Evolutionary conservation across 2,797 vertebrate genomes (phyloP).

Genomic region (Geotrypetes seraphini): DNA sequence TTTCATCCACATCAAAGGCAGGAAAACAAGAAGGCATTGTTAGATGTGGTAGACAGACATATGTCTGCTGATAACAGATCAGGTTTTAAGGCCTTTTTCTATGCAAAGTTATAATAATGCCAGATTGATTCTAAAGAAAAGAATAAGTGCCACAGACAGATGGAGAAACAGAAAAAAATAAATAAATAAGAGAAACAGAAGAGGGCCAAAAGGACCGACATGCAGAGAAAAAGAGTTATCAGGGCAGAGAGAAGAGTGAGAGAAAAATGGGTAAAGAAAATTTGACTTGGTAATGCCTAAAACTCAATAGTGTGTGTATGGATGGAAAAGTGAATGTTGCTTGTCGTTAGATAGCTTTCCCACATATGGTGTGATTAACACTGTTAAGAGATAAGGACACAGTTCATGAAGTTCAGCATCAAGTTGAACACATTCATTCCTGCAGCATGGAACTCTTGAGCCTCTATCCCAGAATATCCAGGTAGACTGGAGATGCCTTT

Average conservation of each 20-base stretch:
- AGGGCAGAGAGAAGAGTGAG: constrained; percentile 12
- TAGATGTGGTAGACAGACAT: constrained; percentile 60
- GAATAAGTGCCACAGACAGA: constrained; percentile 37
- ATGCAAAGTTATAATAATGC: constrained; percentile 72
- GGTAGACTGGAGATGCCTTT: constrained; percentile 94
- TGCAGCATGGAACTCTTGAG: constrained; percentile 32
- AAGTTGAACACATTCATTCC: constrained; percentile 52
- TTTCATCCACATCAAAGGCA: constrained; percentile 73
- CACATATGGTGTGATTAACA: constrained; percentile 48
- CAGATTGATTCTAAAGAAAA: constrained; percentile 49
- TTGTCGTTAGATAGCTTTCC: constrained; percentile 64
- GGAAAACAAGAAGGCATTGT: constrained; percentile 66
- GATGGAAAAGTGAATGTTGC: constrained; percentile 54
- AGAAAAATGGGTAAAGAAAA: constrained; percentile 33
- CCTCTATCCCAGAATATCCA: constrained; percentile 92
- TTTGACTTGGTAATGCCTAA: constrained; percentile 44
- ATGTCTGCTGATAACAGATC: constrained; percentile 61
- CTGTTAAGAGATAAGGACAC: constrained; percentile 56
- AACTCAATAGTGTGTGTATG: constrained; percentile 52
- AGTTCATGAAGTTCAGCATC: constrained; percentile 53
- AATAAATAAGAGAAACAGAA: not conserved
- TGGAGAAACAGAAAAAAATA: constrained; percentile 14
- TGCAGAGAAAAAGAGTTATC: constrained; percentile 6
- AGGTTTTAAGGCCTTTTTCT: constrained; percentile 88
- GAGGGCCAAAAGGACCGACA: not conserved